Conservation (phyloP, 2,113 vertebrate genomes). For the Leptocoma aspasia region DNA sequence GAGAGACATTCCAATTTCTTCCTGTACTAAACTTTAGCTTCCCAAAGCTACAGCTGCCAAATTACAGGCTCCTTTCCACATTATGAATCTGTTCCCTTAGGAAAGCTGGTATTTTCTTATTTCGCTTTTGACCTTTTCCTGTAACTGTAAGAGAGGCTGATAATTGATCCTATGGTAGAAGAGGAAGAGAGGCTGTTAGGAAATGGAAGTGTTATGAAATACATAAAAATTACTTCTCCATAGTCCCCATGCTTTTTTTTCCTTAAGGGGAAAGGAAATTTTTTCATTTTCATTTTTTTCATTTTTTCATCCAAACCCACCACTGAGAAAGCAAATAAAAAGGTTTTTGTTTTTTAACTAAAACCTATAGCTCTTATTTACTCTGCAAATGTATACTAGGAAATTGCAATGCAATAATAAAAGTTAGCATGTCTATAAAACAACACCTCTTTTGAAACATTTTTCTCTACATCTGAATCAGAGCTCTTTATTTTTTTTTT, state of each 20-base stretch:
- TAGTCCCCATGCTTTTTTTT: background rate
- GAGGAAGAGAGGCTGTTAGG: background rate
- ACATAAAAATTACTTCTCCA: background rate
- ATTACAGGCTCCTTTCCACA: slow-evolving; percentile 35
- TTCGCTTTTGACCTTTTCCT: slow-evolving; percentile 50
- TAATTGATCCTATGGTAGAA: slow-evolving; percentile 19
- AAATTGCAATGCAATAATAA: background rate
- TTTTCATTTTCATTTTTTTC: too few species aligned
- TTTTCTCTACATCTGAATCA: background rate
- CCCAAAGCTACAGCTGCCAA: slow-evolving; percentile 48
- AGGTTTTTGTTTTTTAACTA: background rate
- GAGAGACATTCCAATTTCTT: slow-evolving; percentile 68
- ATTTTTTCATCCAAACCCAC: background rate
- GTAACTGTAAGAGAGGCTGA: slow-evolving; percentile 33
- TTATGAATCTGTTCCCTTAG: slow-evolving; percentile 44
- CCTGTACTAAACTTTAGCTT: slow-evolving; percentile 34
- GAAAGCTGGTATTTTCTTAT: slow-evolving; percentile 45
- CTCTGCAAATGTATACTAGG: background rate
- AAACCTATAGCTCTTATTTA: background rate
- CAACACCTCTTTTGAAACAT: background rate
- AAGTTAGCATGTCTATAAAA: background rate
- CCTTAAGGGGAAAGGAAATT: too few species aligned
- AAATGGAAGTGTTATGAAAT: background rate
- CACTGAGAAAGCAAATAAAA: background rate
- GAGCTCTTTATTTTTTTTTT: background rate